Conservation (phyloP, 2,797 vertebrate genomes). For the Pelobates cultripes region DNA sequence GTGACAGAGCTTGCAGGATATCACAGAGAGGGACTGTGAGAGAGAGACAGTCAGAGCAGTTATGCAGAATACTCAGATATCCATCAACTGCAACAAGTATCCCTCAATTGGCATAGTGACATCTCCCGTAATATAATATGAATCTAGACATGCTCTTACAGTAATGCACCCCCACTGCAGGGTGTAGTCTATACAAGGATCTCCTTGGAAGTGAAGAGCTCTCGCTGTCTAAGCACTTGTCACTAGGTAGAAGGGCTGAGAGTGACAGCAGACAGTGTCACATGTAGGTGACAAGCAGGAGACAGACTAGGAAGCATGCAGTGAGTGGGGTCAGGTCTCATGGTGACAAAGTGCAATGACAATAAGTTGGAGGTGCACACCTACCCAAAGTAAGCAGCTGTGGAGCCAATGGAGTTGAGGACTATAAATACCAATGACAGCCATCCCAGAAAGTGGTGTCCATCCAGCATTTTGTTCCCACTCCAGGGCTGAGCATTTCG, state of each 20-base stretch:
- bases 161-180: background rate
- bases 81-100: background rate
- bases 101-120: background rate
- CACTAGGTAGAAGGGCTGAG: too few relatives aligned
- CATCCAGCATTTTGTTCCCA: conserved; percentile 98
- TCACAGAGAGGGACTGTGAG: background rate
- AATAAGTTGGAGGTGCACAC: conserved; percentile 53
- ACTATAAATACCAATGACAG: conserved; percentile 86
- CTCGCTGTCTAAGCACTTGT: background rate
- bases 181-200: background rate
- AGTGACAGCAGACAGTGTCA: too few relatives aligned
- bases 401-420: conserved; percentile 77
- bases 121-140: background rate
- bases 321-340: too few relatives aligned
- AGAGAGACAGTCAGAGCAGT: background rate
- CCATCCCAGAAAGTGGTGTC: conserved; percentile 94
- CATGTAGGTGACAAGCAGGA: too few relatives aligned
- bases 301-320: too few relatives aligned
- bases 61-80: background rate
- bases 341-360: background rate
- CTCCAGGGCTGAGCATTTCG: conserved; percentile 96
- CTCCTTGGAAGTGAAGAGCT: background rate
- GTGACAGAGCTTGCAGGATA: too few relatives aligned
- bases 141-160: background rate
- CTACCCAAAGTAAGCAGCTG: conserved; percentile 95